Base-by-base conservation (phyloP, 2,113 vertebrate genomes). In the Athene noctua region DNA sequence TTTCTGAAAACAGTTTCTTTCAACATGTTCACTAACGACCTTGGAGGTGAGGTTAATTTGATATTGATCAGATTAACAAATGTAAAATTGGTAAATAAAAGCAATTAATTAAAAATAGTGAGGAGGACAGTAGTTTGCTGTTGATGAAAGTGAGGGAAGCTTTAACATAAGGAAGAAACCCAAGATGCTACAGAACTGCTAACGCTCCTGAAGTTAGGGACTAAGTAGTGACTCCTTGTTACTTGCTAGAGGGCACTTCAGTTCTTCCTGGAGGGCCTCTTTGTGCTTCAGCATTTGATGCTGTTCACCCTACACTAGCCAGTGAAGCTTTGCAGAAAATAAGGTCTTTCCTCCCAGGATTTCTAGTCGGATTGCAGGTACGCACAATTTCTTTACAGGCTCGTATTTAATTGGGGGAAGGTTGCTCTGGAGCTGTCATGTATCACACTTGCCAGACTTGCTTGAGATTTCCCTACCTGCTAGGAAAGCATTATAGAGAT, bases 61-160 rank as follows among this genome's bases (percentile, higher is more conserved):
- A 82, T 97, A 96, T 94, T 96, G 97, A 97, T 96, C 94, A 96
- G 85, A 97, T 97, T 95, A 96, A 93, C 95, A 96, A 96, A 96
- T 87, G 89, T 80, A 75, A 95, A 97, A 96, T 72, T 96, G 83
- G 32, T 82, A 92, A 95, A 88, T 94, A 92, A 95, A 58, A 95
- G 91, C 83, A 95, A 96, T 96, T 96, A 96, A 97, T 96, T 97
- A 92, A 91, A 96, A 96, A 86, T 34, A 86, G 90, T 47, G 80
- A 89, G 59, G 52, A 89, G 77, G 36, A 40, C 34, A 83, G 86
- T 88, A 85, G 78, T 94, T 36, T 66, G 59, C 26, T 65, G 18
- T 59, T 96, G 90, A 93, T 75, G 67, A 84, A 97, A 96, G 93
- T 62, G 62, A 96, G 57, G 70, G 70, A 88, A 95, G 52, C n/a